These are phyloP conservation scores for Pogonomyrmex californicus DNA, from an alignment of 1,140 invertebrate species.

Conservation along the genomic window DNA sequence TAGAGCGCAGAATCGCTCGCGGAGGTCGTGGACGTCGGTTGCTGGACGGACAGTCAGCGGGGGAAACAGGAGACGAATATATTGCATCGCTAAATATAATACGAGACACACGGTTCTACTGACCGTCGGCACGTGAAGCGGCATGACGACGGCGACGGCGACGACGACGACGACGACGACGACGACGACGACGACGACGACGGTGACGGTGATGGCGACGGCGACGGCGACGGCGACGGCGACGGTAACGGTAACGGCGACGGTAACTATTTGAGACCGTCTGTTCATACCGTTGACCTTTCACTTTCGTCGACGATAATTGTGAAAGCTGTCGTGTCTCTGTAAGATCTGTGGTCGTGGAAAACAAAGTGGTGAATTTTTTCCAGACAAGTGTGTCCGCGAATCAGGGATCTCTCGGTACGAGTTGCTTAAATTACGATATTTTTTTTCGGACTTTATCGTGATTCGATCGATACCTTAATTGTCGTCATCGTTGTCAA, in stretches of 20 bases:
- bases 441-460: neutral
- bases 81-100: conserved; percentile 79
- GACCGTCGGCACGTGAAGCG: conserved; percentile 31
- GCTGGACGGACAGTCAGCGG: conserved; percentile 53
- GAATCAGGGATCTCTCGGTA: neutral
- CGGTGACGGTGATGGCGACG: neutral
- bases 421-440: neutral
- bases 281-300: neutral
- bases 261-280: conserved; percentile 59
- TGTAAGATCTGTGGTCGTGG: neutral
- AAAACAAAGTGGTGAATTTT: conserved; percentile 14
- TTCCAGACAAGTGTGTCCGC: neutral
- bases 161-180: neutral
- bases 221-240: neutral
- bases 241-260: neutral
- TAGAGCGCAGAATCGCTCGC: conserved; percentile 74
- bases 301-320: conserved; percentile 11
- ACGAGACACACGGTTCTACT: conserved; percentile 76
- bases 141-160: neutral
- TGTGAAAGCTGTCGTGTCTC: neutral
- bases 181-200: neutral
- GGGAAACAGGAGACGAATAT: conserved; percentile 60
- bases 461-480: neutral
- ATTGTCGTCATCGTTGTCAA: neutral
- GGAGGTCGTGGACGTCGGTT: conserved; percentile 42